A percentile compares a stretch with the other conserved stretches of the same genome.
Evolutionary conservation across 2,113 vertebrate genomes (phyloP).

Genomic region (Eublepharis macularius): DNA sequence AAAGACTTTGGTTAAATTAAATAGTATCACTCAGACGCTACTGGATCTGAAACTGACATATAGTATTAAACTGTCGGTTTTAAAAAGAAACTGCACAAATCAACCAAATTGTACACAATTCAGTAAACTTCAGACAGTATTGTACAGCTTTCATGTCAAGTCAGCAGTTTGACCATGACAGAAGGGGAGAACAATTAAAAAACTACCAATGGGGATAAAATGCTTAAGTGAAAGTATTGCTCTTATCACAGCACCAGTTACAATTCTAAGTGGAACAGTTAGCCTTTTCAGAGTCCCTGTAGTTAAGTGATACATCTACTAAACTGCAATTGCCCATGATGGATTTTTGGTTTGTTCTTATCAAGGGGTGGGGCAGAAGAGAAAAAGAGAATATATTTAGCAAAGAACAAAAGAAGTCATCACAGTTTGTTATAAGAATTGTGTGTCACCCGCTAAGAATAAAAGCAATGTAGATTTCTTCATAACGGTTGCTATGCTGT

Average conservation of each 20-base stretch:
- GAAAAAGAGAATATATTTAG: slow-evolving; percentile 37
- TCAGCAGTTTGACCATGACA: slow-evolving; percentile 72
- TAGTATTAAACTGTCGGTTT: slow-evolving; percentile 69
- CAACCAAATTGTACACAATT: slow-evolving; percentile 76
- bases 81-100: slow-evolving; percentile 75
- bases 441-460: slow-evolving; percentile 67
- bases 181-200: slow-evolving; percentile 70
- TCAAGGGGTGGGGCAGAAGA: slow-evolving; percentile 30
- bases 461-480: slow-evolving; percentile 66
- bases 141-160: slow-evolving; percentile 81
- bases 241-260: slow-evolving; percentile 81
- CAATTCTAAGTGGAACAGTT: slow-evolving; percentile 71
- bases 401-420: slow-evolving; percentile 74
- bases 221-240: slow-evolving; percentile 77
- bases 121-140: slow-evolving; percentile 71
- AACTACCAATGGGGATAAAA: slow-evolving; percentile 62
- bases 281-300: slow-evolving; percentile 67
- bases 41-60: slow-evolving; percentile 71
- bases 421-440: slow-evolving; percentile 84
- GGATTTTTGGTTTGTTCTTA: slow-evolving; percentile 79
- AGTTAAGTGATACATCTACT: slow-evolving; percentile 65
- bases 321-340: slow-evolving; percentile 69
- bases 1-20: slow-evolving; percentile 93
- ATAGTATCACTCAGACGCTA: slow-evolving; percentile 76
- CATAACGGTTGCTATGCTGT: slow-evolving; percentile 42